These are phyloP conservation scores for Lamprotornis superbus DNA, from an alignment of 2,113 vertebrate species.

Conservation along the genomic window DNA sequence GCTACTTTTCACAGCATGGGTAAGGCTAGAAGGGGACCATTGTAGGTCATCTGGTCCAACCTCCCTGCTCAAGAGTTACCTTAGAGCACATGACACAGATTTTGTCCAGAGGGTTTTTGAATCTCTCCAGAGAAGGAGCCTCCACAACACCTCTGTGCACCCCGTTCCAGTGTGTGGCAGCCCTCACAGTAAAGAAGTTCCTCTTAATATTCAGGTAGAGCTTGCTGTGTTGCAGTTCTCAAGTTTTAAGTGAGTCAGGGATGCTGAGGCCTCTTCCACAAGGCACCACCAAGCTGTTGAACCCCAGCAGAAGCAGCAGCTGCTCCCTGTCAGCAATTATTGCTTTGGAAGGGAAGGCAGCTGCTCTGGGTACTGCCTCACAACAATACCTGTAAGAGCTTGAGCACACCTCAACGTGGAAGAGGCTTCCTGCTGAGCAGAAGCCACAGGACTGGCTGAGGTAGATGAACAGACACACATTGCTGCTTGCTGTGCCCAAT, in stretches of 20 bases:
- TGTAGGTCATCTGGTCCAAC: background rate
- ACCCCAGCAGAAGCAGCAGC: slow-evolving; percentile 4
- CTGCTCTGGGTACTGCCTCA: background rate
- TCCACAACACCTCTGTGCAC: background rate
- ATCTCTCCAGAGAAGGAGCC: background rate
- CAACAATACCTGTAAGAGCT: background rate
- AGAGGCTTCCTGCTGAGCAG: background rate
- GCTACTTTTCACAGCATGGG: background rate
- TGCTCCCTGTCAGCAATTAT: background rate
- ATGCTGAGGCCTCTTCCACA: background rate
- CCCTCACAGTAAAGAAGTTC: no score
- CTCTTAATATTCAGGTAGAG: background rate
- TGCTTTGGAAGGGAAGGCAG: background rate
- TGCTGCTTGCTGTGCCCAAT: background rate
- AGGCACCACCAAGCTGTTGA: background rate
- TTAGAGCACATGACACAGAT: background rate
- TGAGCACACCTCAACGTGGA: background rate
- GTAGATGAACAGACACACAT: background rate
- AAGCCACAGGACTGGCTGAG: background rate
- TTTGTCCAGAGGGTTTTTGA: background rate
- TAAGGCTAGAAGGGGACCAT: background rate
- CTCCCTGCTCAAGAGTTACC: background rate
- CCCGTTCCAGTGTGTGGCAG: no score
- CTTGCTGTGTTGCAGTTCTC: background rate
- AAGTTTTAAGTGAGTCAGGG: background rate